Evolutionary conservation across 2,888 invertebrate genomes (phyloP), one percentile per base, ranked within the genome.

Genomic region (Cryptocephalus primarius): DNA sequence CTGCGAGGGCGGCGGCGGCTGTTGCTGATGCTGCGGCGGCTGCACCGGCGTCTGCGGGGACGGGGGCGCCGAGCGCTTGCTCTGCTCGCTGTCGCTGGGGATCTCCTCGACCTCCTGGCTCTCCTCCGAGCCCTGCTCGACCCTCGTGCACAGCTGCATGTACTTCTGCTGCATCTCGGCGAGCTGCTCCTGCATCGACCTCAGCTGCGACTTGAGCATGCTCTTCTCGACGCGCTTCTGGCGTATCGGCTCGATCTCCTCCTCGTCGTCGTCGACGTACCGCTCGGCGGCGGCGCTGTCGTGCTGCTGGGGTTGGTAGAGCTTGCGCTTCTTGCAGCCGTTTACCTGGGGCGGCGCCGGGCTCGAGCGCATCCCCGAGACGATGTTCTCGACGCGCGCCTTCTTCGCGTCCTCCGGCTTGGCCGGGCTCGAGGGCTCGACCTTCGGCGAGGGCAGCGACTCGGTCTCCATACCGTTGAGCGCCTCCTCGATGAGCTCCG

Each of bases 291-390:
- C 78, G 43, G 79, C 71, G 45, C 81, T 82, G 64, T 87, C 87
- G 69, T 93, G 91, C 65, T 94, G 94, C 69, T 93, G 92, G 9
- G 95, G 95, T 64, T 93, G 92, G 67, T 94, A 94, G 32, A 94
- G 77, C 71, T 96, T 96, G 42, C 95, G 80, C 71, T 96, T 96
- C 70, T 93, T 93, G 72, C 92, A 93, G 42, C 93, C 92, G 72
- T 92, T 92, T 57, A 88, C 87, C 68, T 85, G 83, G 1, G 80
- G 78, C 14, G 85, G 84, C 52, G 83, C 86, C 36, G 89, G 89
- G 66, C 88, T 88, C 54, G 88, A 84, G 53, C 91, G 81, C 88
- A 94, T 94, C 55, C 87, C 88, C 57, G 89, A 91, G 60, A 94
- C 90, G 62, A 95, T 94, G 70, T 91, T 92, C 73, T 95, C 94